Conservation (phyloP, 1,140 invertebrate species). For the Fopius arisanus region DNA sequence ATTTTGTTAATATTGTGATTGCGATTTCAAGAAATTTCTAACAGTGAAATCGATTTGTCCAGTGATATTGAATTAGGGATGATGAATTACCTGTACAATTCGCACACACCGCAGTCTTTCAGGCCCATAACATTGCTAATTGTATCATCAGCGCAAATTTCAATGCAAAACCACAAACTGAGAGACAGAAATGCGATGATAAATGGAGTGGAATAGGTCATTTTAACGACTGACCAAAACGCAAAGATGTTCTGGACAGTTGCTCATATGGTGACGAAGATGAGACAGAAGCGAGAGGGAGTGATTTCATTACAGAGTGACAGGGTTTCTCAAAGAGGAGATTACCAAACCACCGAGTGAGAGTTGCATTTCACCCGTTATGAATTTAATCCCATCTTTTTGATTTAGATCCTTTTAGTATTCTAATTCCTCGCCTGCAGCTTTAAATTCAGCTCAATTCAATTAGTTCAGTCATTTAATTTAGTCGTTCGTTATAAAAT, state of each 20-base stretch:
- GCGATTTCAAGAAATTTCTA: too few species aligned
- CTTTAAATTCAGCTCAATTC: too few species aligned
- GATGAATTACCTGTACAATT: constrained; percentile 21
- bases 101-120: constrained; percentile 20
- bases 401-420: too few species aligned
- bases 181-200: constrained; percentile 11
- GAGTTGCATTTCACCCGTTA: background rate
- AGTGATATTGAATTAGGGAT: background rate
- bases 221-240: constrained; percentile 20
- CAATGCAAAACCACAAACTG: constrained; percentile 10
- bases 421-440: too few species aligned
- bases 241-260: constrained; percentile 9
- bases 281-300: background rate
- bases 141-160: background rate
- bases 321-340: background rate
- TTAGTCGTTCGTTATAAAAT: too few species aligned
- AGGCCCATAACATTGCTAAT: background rate
- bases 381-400: background rate
- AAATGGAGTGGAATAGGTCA: constrained; percentile 7
- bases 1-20: too few species aligned
- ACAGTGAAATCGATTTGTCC: too few species aligned
- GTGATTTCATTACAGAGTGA: background rate
- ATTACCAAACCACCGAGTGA: background rate
- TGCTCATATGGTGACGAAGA: background rate
- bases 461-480: too few species aligned